Evolutionary conservation across 2,888 invertebrate species (phyloP).

Genomic region (Melangyna quadrimaculata): DNA sequence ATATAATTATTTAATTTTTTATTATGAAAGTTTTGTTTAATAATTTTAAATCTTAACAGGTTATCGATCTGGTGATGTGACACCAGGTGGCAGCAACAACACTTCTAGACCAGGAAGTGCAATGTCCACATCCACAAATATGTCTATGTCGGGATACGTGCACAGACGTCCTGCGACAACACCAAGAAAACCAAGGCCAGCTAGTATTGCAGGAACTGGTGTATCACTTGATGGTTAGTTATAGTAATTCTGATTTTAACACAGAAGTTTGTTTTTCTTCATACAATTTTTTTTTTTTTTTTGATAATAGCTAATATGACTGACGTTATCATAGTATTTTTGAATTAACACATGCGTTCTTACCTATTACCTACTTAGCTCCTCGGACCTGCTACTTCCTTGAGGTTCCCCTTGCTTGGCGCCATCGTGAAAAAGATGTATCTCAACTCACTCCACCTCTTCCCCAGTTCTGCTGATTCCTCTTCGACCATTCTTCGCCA

Average conservation of each 20-base stretch:
- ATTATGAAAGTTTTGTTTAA: not conserved
- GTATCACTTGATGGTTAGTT: constrained; percentile 83
- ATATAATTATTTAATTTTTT: not conserved
- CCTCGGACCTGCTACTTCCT: too few species aligned
- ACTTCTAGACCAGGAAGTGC: constrained; percentile 94
- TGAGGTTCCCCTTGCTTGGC: too few species aligned
- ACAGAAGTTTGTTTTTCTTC: not conserved
- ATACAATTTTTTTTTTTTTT: not conserved
- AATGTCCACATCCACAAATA: constrained; percentile 88
- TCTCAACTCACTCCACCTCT: too few species aligned
- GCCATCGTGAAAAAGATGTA: too few species aligned
- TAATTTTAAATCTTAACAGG: constrained; percentile 80
- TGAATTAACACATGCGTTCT: too few species aligned
- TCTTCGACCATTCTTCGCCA: too few species aligned
- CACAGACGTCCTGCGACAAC: constrained; percentile 84
- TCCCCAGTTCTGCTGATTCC: too few species aligned
- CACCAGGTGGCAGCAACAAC: constrained; percentile 84
- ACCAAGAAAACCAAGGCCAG: constrained; percentile 88
- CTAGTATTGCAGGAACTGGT: constrained; percentile 92
- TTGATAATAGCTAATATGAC: too few species aligned
- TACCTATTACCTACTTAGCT: too few species aligned
- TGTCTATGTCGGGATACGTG: constrained; percentile 83
- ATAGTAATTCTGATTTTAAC: not conserved
- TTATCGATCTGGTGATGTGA: constrained; percentile 88
- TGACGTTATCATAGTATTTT: too few species aligned